phyloP scores from a whole-genome alignment of 2,797 vertebrate species.

The Pipistrellus pygmaeus region DNA sequence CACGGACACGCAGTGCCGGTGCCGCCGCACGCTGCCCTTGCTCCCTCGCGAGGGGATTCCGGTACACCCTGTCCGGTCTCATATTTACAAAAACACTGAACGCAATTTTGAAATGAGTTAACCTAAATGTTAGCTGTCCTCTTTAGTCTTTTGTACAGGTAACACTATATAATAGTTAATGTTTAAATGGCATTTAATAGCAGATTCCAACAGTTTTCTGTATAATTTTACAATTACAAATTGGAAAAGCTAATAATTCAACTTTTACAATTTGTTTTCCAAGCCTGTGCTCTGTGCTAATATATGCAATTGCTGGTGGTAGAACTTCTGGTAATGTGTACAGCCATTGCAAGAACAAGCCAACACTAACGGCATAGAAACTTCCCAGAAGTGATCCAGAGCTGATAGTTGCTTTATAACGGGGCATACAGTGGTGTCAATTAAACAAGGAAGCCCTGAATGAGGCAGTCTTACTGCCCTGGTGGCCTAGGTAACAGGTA shows the following conservation, averaged over 20 bases:
- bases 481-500: rapidly evolving
- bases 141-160: background rate
- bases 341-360: too few species aligned
- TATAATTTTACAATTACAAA: background rate
- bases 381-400: background rate
- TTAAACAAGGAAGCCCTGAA: background rate
- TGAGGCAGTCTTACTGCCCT: rapidly evolving
- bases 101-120: background rate
- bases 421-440: background rate
- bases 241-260: background rate
- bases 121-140: background rate
- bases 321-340: background rate
- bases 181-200: background rate
- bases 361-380: rapidly evolving
- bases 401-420: background rate
- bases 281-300: rapidly evolving
- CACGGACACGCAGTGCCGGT: rapidly evolving
- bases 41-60: background rate
- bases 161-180: background rate
- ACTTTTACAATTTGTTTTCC: background rate
- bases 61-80: background rate
- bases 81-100: background rate
- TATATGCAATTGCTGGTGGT: too few species aligned
- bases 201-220: background rate
- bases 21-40: rapidly evolving